These are phyloP conservation scores for Meiosimyza platycephala DNA, from an alignment of 2,888 invertebrate genomes.

Conservation along the genomic window DNA sequence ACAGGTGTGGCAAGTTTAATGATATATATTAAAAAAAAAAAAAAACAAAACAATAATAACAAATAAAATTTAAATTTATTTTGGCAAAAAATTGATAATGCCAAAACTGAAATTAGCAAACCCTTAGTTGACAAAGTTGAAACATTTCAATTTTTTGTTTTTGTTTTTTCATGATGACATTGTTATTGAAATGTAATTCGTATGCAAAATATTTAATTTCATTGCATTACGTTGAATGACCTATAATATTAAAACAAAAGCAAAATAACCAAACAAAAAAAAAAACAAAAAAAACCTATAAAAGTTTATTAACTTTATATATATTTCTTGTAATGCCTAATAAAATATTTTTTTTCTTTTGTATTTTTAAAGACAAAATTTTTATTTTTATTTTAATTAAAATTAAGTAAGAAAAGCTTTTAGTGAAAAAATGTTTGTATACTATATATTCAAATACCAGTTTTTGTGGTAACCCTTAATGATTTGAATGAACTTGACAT, in stretches of 20 bases:
- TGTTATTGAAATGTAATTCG: constrained; percentile 18
- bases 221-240: constrained; percentile 25
- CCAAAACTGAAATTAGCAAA: constrained; percentile 7
- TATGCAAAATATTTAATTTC: constrained; percentile 22
- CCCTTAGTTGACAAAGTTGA: neutral
- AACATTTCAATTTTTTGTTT: neutral
- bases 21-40: neutral
- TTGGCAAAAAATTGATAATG: constrained; percentile 38
- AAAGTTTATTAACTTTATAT: constrained; percentile 18
- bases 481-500: too few species aligned
- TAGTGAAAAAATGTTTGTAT: too few species aligned
- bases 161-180: constrained; percentile 15
- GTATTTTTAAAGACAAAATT: neutral
- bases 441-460: too few species aligned
- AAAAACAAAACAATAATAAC: neutral
- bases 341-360: neutral
- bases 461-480: too few species aligned
- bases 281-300: neutral
- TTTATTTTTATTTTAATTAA: neutral
- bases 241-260: constrained; percentile 11
- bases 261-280: neutral
- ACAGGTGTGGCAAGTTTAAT: neutral
- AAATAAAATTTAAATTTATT: constrained; percentile 11
- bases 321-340: neutral
- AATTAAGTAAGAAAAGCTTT: too few species aligned